phyloP scores from a whole-genome alignment of 2,113 vertebrate genomes.

The Thamnaconus septentrionalis region DNA sequence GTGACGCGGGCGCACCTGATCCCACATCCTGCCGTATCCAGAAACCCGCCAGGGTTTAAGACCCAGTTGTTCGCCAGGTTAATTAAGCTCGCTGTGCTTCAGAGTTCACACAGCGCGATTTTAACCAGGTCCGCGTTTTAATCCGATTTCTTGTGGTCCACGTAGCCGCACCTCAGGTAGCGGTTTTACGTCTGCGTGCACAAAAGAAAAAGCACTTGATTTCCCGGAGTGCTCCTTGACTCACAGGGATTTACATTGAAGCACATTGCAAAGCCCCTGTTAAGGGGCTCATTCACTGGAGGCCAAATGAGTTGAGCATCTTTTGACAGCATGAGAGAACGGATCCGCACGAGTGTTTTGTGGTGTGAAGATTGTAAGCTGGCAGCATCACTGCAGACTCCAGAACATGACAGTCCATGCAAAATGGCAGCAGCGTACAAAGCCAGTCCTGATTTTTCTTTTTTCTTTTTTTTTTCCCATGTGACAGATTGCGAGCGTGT shows the following conservation, averaged over 20 bases:
- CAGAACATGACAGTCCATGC: conserved; percentile 59
- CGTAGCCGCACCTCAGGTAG: no score
- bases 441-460: conserved; percentile 42
- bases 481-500: conserved; percentile 61
- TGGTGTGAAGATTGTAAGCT: conserved; percentile 43
- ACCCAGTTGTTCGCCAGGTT: no score
- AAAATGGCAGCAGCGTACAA: conserved; percentile 53
- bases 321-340: conserved; percentile 42
- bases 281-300: conserved; percentile 25
- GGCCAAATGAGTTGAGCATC: conserved; percentile 19
- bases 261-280: conserved; percentile 29
- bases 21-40: no score
- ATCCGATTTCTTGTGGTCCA: no score
- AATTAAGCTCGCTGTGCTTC: no score
- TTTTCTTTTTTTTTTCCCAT: conserved; percentile 1
- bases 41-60: no score
- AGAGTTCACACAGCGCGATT: no score
- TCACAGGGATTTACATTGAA: conserved; percentile 9
- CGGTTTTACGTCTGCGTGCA: conserved; percentile 13
- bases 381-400: conserved; percentile 32
- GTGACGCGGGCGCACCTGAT: no score
- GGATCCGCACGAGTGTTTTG: conserved; percentile 29
- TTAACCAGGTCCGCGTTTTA: no score
- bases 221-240: conserved; percentile 41
- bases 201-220: conserved; percentile 43